A percentile compares a stretch with the other conserved stretches of the same genome.
Conservation (phyloP, 2,797 vertebrate species). For the Periparus ater region DNA sequence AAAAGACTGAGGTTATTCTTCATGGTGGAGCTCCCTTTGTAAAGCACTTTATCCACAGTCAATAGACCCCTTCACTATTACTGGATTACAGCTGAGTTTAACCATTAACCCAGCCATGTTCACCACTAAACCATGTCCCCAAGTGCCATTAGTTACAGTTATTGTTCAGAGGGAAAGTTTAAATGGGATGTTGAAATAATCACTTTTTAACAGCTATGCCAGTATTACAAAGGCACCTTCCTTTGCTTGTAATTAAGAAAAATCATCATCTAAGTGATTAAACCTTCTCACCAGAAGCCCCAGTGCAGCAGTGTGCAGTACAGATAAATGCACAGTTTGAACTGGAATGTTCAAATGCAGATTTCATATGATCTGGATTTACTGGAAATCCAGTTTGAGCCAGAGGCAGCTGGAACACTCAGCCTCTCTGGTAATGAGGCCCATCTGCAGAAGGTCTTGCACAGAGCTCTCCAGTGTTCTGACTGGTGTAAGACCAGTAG, state of each 20-base stretch:
- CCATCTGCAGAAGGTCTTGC: neutral
- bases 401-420: neutral
- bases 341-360: neutral
- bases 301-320: neutral
- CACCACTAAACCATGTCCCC: neutral
- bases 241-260: neutral
- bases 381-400: neutral
- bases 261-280: neutral
- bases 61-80: neutral
- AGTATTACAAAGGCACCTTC: neutral
- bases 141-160: neutral
- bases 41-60: neutral
- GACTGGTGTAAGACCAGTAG: neutral
- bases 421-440: neutral
- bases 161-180: neutral
- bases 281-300: neutral
- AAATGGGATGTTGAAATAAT: neutral
- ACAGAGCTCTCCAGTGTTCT: neutral
- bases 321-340: neutral
- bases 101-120: neutral
- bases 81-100: neutral
- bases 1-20: neutral
- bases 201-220: neutral
- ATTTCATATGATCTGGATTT: neutral
- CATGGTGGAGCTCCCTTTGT: neutral